Evolutionary conservation across 2,113 vertebrate genomes (phyloP).

Genomic region (Anguilla rostrata): DNA sequence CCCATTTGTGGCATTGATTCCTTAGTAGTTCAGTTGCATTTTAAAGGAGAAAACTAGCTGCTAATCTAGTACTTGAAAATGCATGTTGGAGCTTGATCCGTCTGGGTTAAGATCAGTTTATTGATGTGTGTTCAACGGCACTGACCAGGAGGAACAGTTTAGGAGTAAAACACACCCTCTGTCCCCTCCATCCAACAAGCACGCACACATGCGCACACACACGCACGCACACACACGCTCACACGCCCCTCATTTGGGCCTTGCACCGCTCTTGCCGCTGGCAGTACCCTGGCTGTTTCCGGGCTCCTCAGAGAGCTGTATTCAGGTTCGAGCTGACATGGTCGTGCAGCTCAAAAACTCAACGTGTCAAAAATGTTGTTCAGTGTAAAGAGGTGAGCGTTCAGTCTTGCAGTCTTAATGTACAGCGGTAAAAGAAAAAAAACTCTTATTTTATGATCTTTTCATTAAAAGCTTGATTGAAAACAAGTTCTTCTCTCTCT

Average conservation of each 20-base stretch:
- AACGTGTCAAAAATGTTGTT: conserved; percentile 82
- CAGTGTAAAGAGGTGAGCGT: conserved; percentile 72
- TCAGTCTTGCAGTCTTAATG: conserved; percentile 99
- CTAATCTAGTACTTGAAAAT: conserved; percentile 59
- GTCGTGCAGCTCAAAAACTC: conserved; percentile 75
- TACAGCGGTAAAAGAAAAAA: conserved; percentile 86
- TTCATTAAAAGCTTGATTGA: conserved; percentile 99
- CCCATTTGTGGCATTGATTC: conserved; percentile 53
- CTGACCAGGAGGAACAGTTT: conserved; percentile 32
- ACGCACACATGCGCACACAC: conserved; percentile 32
- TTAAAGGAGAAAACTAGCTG: conserved; percentile 51
- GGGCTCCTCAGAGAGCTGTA: conserved; percentile 79
- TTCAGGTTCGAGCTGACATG: conserved; percentile 86
- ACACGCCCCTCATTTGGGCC: conserved; percentile 46
- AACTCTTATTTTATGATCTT: conserved; percentile 99
- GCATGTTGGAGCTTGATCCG: conserved; percentile 39
- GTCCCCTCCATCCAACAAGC: conserved; percentile 36
- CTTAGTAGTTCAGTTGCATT: conserved; percentile 25
- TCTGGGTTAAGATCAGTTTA: conserved; percentile 57
- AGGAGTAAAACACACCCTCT: background rate
- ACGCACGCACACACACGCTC: conserved; percentile 32
- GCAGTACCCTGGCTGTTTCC: conserved; percentile 78
- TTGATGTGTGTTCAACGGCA: conserved; percentile 57
- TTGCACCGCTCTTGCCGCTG: conserved; percentile 58
- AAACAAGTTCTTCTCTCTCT: conserved; percentile 55